These are phyloP conservation scores for Babylonia areolata DNA, from an alignment of 1,140 invertebrate genomes.

Conservation along the genomic window DNA sequence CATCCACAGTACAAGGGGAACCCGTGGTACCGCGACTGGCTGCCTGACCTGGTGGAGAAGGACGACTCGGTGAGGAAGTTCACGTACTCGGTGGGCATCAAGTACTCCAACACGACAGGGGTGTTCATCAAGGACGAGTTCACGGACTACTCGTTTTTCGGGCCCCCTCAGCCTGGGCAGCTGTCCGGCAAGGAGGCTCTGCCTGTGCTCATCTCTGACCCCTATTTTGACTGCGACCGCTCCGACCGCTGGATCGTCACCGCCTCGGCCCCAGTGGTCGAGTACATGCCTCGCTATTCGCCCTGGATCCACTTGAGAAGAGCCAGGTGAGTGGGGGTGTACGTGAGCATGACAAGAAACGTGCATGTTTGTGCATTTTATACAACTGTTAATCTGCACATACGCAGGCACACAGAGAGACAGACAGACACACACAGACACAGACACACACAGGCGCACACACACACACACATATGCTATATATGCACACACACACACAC, in stretches of 20 bases:
- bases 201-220: conserved; percentile 95
- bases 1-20: conserved; percentile 93
- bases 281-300: conserved; percentile 93
- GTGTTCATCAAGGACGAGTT: conserved; percentile 63
- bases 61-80: conserved; percentile 93
- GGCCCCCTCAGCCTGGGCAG: conserved; percentile 74
- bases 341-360: no score
- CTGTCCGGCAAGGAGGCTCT: conserved; percentile 79
- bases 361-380: no score
- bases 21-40: conserved; percentile 92
- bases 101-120: conserved; percentile 94
- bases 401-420: neutral
- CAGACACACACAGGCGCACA: neutral
- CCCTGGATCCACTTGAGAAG: conserved; percentile 96
- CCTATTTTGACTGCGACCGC: conserved; percentile 97
- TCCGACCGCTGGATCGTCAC: conserved; percentile 97
- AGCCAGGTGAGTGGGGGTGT: conserved; percentile 85
- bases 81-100: conserved; percentile 84
- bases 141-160: conserved; percentile 70
- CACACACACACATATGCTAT: neutral
- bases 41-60: conserved; percentile 80
- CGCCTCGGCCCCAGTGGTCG: conserved; percentile 94
- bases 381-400: neutral
- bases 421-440: conserved; percentile 6
- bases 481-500: conserved; percentile 15